These are phyloP conservation scores for Prenolepis imparis DNA, from an alignment of 2,888 invertebrate species.

Conservation along the genomic window DNA sequence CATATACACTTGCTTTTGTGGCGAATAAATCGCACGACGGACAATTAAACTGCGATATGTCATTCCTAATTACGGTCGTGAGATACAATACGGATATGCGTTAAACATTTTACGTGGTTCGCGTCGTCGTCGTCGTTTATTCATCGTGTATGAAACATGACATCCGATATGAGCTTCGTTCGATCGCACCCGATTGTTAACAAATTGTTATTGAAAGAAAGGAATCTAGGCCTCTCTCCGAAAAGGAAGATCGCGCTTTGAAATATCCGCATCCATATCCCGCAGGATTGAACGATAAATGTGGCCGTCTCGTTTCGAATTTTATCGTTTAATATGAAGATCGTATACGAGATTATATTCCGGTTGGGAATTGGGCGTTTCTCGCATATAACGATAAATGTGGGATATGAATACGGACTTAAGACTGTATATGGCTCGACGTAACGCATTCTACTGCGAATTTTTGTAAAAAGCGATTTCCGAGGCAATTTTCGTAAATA, in stretches of 20 bases:
- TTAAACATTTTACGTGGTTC: slow-evolving; percentile 21
- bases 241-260: background rate
- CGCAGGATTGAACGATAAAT: slow-evolving; percentile 25
- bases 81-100: background rate
- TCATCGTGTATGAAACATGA: slow-evolving; percentile 13
- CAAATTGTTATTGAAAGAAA: slow-evolving; percentile 29
- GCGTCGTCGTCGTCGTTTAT: slow-evolving; percentile 26
- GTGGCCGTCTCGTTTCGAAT: slow-evolving; percentile 7
- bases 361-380: background rate
- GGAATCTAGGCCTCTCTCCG: slow-evolving; percentile 28
- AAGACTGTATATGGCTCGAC: slow-evolving; percentile 6
- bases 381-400: slow-evolving; percentile 22
- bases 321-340: slow-evolving; percentile 16
- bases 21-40: slow-evolving; percentile 33
- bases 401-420: slow-evolving; percentile 49
- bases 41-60: slow-evolving; percentile 45
- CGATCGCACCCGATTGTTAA: slow-evolving; percentile 46
- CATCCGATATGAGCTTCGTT: slow-evolving; percentile 44
- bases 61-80: slow-evolving; percentile 39
- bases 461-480: background rate
- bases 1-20: background rate
- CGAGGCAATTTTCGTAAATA: background rate
- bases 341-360: slow-evolving; percentile 5
- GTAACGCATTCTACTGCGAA: slow-evolving; percentile 19
- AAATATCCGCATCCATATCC: slow-evolving; percentile 39